Evolutionary conservation across 2,888 invertebrate genomes (phyloP).

Genomic region (Malacosoma neustria): DNA sequence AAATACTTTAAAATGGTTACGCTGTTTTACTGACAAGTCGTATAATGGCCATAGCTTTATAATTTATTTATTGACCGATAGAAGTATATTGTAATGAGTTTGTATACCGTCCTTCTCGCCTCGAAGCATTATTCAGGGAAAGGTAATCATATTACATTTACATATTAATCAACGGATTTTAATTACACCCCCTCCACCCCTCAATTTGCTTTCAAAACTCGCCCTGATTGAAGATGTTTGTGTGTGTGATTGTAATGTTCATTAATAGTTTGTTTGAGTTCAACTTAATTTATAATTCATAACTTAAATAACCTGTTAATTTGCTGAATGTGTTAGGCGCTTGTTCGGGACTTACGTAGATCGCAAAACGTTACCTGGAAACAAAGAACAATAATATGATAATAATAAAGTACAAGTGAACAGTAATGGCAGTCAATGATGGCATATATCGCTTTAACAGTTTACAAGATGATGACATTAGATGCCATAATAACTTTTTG

Average conservation of each 20-base stretch:
- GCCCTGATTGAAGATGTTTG: slow-evolving; percentile 57
- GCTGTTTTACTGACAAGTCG: too few relatives aligned
- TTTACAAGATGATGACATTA: too few relatives aligned
- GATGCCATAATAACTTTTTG: too few relatives aligned
- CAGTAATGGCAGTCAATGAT: too few relatives aligned
- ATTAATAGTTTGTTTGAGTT: slow-evolving; percentile 52
- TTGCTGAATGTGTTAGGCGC: slow-evolving; percentile 7
- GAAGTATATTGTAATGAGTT: slow-evolving; percentile 50
- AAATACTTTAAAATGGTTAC: too few relatives aligned
- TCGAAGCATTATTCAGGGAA: slow-evolving; percentile 88
- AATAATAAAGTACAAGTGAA: too few relatives aligned
- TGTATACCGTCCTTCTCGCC: slow-evolving; percentile 58
- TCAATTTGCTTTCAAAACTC: slow-evolving; percentile 70
- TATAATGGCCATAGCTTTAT: too few relatives aligned
- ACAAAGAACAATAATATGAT: slow-evolving; percentile 20
- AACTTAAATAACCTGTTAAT: slow-evolving; percentile 19
- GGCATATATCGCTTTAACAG: too few relatives aligned
- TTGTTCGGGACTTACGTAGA: slow-evolving; percentile 22
- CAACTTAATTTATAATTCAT: slow-evolving; percentile 23
- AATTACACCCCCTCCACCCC: slow-evolving; percentile 87
- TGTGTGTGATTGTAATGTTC: slow-evolving; percentile 44
- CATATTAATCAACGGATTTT: slow-evolving; percentile 99
- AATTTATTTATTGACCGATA: too few relatives aligned
- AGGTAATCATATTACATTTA: slow-evolving; percentile 99
- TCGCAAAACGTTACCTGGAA: slow-evolving; percentile 43